These are phyloP conservation scores for honey bee (Apis mellifera) DNA, from an alignment of 1,140 invertebrate species.

Conservation along the genomic window DNA sequence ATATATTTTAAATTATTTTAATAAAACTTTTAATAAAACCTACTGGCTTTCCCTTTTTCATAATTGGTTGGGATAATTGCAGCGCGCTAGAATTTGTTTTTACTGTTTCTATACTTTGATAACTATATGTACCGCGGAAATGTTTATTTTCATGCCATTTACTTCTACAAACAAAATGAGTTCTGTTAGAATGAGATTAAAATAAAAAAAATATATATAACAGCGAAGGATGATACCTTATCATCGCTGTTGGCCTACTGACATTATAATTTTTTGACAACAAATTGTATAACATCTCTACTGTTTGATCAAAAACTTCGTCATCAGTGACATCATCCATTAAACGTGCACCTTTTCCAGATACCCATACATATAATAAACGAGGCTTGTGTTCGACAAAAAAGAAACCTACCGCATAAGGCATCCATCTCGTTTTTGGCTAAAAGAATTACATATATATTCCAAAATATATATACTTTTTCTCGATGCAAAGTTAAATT, in stretches of 20 bases:
- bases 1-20: background rate
- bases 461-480: background rate
- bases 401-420: constrained; percentile 84
- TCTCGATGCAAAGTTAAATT: background rate
- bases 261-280: constrained; percentile 78
- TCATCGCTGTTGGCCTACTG: constrained; percentile 73
- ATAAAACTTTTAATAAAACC: background rate
- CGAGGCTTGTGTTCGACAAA: constrained; percentile 84
- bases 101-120: constrained; percentile 82
- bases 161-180: constrained; percentile 78
- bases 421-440: constrained; percentile 79
- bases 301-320: constrained; percentile 75
- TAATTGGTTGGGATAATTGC: constrained; percentile 72
- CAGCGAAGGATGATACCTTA: constrained; percentile 49
- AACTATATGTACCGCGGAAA: constrained; percentile 87
- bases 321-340: constrained; percentile 82
- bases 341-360: constrained; percentile 79
- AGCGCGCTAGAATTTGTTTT: constrained; percentile 48
- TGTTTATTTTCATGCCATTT: constrained; percentile 87
- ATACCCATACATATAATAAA: constrained; percentile 84
- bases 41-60: constrained; percentile 69
- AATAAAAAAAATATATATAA: background rate
- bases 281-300: constrained; percentile 77
- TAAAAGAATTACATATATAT: constrained; percentile 14
- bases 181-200: background rate